Percentiles rank a stretch among this genome's conserved stretches.
These are phyloP conservation scores for Sitobion miscanthi DNA, from an alignment of 1,140 invertebrate genomes.

Conservation along the genomic window DNA sequence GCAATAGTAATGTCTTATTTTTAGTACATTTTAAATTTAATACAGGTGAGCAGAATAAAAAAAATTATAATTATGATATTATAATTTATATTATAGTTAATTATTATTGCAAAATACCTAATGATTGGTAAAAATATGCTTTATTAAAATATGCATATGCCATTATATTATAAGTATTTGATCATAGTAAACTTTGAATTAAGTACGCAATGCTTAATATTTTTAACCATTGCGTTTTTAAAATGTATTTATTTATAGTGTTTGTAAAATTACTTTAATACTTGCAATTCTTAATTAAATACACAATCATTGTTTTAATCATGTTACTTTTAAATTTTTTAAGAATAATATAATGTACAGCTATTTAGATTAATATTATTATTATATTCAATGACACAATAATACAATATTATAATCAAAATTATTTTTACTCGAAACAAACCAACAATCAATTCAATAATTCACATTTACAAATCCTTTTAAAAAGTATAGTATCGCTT, in stretches of 20 bases:
- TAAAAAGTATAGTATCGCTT: conserved; percentile 38
- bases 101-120: background rate
- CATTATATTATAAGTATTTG: background rate
- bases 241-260: background rate
- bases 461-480: conserved; percentile 36
- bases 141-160: background rate
- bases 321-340: background rate
- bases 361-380: background rate
- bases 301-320: background rate
- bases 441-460: conserved; percentile 36
- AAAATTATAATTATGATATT: background rate
- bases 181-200: background rate
- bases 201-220: background rate
- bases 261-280: background rate
- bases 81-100: background rate
- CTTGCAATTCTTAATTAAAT: background rate
- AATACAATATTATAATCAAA: too few relatives aligned
- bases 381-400: background rate
- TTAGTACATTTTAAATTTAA: background rate
- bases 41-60: background rate
- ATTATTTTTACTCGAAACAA: background rate
- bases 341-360: background rate
- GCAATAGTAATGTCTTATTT: background rate
- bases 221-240: background rate
- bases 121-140: background rate